Conservation (phyloP, 2,113 vertebrate species). For the western clawed frog (Xenopus tropicalis) region UCB_Xtro_10.0 CM004452.2:28212501-28213000, state of each 20-base stretch:
- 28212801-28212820: not conserved
- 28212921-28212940: slow-evolving; percentile 60
- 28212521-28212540: too few species aligned
- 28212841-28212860: not conserved
- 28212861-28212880: too few species aligned
- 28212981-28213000: slow-evolving; percentile 84
- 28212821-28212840: not conserved
- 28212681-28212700: slow-evolving; percentile 58
- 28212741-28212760: too few species aligned
- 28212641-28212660: slow-evolving; percentile 75
- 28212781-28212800: too few species aligned
- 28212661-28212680: slow-evolving; percentile 64
- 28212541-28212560: too few species aligned
- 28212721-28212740: slow-evolving; percentile 43
- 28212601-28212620: slow-evolving; percentile 83
- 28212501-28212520: too few species aligned
- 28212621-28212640: slow-evolving; percentile 83
- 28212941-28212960: slow-evolving; percentile 50
- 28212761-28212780: too few species aligned
- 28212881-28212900: slow-evolving; percentile 44
- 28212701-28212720: slow-evolving; percentile 64
- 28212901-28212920: slow-evolving; percentile 72
- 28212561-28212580: too few species aligned
- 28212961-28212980: slow-evolving; percentile 83
- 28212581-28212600: not conserved